A percentile compares a stretch with the other conserved stretches of the same genome.
Evolutionary conservation across 2,888 invertebrate species (phyloP).

Genomic region (Pogonocherus hispidulus): DNA sequence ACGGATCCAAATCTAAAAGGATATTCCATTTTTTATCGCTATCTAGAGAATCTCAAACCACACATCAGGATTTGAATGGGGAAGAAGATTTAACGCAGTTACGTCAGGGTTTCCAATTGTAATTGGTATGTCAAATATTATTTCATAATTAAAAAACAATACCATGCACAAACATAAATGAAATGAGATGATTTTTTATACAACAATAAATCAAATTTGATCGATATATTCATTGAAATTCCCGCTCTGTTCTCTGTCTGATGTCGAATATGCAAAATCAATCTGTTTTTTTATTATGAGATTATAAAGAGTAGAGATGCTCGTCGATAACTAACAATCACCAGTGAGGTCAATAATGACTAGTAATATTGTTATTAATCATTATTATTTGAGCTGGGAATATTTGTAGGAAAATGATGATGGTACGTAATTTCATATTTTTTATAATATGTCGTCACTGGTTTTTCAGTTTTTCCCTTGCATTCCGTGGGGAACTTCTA

Average conservation of each 20-base stretch:
- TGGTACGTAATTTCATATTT: background rate
- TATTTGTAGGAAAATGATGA: background rate
- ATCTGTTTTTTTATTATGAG: background rate
- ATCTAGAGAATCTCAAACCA: constrained; percentile 9
- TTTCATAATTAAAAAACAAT: background rate
- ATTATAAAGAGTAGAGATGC: background rate
- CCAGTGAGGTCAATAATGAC: background rate
- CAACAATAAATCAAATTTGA: background rate
- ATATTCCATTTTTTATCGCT: background rate
- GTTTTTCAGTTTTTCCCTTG: background rate
- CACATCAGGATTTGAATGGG: constrained; percentile 10
- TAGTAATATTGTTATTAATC: background rate
- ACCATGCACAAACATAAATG: background rate
- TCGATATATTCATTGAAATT: background rate
- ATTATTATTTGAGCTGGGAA: background rate
- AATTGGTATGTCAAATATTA: background rate
- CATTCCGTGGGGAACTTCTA: too few relatives aligned
- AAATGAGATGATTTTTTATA: too few relatives aligned
- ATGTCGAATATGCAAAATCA: too few relatives aligned
- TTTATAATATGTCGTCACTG: background rate
- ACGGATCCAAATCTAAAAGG: too few relatives aligned
- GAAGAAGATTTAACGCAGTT: background rate
- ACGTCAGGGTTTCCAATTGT: background rate
- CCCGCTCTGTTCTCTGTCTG: background rate
- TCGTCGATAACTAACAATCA: background rate